These are phyloP conservation scores for Nowickia ferox DNA, from an alignment of 2,888 invertebrate species.

Conservation along the genomic window DNA sequence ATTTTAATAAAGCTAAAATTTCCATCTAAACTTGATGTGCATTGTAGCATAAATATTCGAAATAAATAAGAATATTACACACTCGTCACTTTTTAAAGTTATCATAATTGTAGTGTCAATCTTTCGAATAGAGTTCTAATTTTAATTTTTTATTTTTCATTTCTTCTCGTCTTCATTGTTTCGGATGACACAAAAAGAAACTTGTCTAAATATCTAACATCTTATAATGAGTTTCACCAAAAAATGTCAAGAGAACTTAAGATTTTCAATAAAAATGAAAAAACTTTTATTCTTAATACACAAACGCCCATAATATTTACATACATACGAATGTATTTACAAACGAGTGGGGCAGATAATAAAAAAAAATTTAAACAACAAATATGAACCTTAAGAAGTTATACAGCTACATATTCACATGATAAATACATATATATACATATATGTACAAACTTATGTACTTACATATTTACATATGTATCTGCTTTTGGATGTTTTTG, in stretches of 20 bases:
- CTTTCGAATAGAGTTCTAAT: constrained; percentile 26
- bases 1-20: constrained; percentile 23
- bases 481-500: constrained; percentile 16
- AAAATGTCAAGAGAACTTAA: constrained; percentile 61
- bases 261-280: constrained; percentile 52
- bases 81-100: background rate
- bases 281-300: constrained; percentile 23
- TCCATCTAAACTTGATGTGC: background rate
- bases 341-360: background rate
- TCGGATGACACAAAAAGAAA: constrained; percentile 26
- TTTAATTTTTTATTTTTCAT: constrained; percentile 44
- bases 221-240: constrained; percentile 52
- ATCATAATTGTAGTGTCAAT: constrained; percentile 41
- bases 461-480: background rate
- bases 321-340: too few species aligned
- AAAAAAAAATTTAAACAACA: constrained; percentile 13
- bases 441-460: background rate
- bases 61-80: constrained; percentile 7
- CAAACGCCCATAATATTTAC: constrained; percentile 5
- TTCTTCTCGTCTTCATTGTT: constrained; percentile 29
- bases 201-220: constrained; percentile 52
- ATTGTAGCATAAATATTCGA: constrained; percentile 29
- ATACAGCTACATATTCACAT: background rate
- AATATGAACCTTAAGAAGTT: background rate
- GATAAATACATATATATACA: background rate